Evolutionary conservation across 2,113 vertebrate genomes (phyloP), one percentile per base, ranked within the genome.

Genomic region (Epinephelus cyanopodus): DNA sequence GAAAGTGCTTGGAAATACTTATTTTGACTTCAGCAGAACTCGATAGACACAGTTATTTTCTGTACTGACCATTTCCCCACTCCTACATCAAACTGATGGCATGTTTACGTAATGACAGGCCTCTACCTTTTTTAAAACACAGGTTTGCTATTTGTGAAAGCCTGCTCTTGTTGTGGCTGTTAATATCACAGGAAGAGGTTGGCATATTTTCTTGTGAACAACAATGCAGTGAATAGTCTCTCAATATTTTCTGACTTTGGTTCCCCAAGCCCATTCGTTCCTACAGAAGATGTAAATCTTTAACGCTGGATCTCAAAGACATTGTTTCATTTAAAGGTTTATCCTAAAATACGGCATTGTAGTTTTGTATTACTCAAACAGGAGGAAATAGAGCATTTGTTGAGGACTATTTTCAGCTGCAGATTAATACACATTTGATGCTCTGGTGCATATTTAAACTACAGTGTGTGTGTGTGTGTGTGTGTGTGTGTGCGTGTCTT

Each of bases 11-110:
- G 27, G 11, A 72, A 81, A 81, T 60, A 29, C 39, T 15, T 33
- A 58, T 47, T 56, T 58, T 25, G 29, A 58, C n/a, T 57, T 68
- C 29, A 57, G 11, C 39, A 45, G 29, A 79, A 27, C 33, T 71
- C n/a, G 56, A 17, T 57, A 53, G 47, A 39, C 74, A 67, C 74
- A 67, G 47, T 56, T 29, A 62, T 75, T 76, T 67, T 72, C 8
- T 45, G 27, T 21, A 3, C 14, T 56, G 65, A 64, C 21, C 9
- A 0, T 57, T 81, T 52, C 8, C 29, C 39, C 61, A 29, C 1
- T 52, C 29, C 15, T 66, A 47, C 15, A 25, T 47, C 39, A 74
- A 61, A 67, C 48, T 53, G 29, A n/a, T 62, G 25, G 17, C 56
- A 27, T 50, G 39, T 56, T 80, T 81, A 25, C 42, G 63, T 66